phyloP scores from a whole-genome alignment of 2,888 invertebrate genomes.

The Hyppa rectilinea region DNA sequence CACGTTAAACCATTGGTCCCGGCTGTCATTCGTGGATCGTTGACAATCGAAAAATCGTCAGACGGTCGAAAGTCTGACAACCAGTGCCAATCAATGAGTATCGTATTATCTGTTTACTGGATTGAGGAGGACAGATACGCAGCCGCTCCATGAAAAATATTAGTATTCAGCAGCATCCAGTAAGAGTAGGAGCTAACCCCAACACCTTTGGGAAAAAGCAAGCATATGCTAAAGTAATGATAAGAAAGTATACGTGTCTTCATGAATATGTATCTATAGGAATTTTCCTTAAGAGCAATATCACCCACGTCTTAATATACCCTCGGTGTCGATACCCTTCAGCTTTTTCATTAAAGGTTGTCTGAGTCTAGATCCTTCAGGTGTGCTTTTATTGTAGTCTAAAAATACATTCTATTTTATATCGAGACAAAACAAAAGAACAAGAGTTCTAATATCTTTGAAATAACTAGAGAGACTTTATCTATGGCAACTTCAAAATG shows the following conservation, averaged over 20 bases:
- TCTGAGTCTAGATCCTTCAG: not conserved
- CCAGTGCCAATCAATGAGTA: too few species aligned
- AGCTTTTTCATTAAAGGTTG: not conserved
- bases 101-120: too few species aligned
- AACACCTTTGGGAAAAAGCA: too few species aligned
- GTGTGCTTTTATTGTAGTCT: not conserved
- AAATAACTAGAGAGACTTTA: not conserved
- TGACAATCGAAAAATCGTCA: too few species aligned
- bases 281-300: not conserved
- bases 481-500: not conserved
- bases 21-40: too few species aligned
- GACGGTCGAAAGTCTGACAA: too few species aligned
- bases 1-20: too few species aligned
- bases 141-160: too few species aligned
- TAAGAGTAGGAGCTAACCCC: too few species aligned
- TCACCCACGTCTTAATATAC: conserved; percentile 1
- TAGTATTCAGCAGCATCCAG: too few species aligned
- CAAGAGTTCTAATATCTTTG: not conserved
- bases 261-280: not conserved
- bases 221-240: too few species aligned
- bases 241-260: not conserved
- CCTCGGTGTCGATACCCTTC: not conserved
- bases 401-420: not conserved
- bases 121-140: too few species aligned
- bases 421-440: not conserved